Base-by-base conservation (phyloP, 92 coral and sea anemone genomes). In the Umimayanthus chanpuru region DNA sequence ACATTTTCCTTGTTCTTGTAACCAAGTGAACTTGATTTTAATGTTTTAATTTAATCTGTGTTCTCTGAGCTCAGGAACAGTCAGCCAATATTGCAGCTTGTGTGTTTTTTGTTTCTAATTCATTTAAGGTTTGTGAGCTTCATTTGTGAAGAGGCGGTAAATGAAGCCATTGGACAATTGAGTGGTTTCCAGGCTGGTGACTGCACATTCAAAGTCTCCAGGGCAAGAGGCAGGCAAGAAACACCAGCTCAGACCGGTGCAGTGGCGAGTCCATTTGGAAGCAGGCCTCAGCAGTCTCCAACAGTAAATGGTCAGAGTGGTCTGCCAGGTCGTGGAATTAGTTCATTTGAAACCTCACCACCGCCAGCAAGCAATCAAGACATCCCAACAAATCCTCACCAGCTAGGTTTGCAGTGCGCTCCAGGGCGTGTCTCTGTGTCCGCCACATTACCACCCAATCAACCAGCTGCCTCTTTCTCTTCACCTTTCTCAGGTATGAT, bases 41-140 rank as follows among this genome's bases (percentile, higher is more conserved):
- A 32, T 32, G 36, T 32, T 32, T 32, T 32, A 32, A 2, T 32
- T 32, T 0, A 32, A 32, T 32, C 36, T 32, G 36, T 32, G 36
- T 32, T 32, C 36, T 32, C 36, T 32, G 36, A 32, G 36, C 36
- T 32, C 36, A 32, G 36, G 36, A 32, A 32, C 2, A 32, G 36
- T 32, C 36, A n/a, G 36, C 36, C 36, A 32, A 32, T 32, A 32
- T 32, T 32, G 36, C 36, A 32, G 36, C 36, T 32, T 32, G 36
- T 32, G 36, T 32, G 36, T 4, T 61, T 20, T 9, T 18, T 61
- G 68, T 61, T 53, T 61, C 15, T 73, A 80, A 50, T 23, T 2
- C 14, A 47, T n/a, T 68, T 20, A 80, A 97, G 98, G 81, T 97
- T 97, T 92, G 85, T 97, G 16, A 88, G 85, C 39, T 97, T 79